Evolutionary conservation across 2,888 invertebrate species (phyloP).

Genomic region (Tenthredo livida): DNA sequence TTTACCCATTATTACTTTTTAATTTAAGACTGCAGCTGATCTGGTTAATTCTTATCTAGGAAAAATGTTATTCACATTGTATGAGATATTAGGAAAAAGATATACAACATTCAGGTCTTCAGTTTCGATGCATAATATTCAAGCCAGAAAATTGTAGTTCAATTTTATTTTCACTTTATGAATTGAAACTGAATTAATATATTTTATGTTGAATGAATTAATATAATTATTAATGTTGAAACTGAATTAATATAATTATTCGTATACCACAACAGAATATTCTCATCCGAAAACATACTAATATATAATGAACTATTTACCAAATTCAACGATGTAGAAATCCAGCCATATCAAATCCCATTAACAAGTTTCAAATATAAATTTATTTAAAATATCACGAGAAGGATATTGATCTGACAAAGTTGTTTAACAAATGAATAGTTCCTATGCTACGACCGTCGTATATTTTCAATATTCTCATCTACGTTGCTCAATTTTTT

Average conservation of each 20-base stretch:
- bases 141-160: not conserved
- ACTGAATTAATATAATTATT: not conserved
- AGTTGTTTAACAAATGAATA: slow-evolving; percentile 5
- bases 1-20: slow-evolving; percentile 61
- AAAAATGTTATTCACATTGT: not conserved
- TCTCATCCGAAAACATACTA: not conserved
- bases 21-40: not conserved
- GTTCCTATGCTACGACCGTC: slow-evolving; percentile 25
- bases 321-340: slow-evolving; percentile 5
- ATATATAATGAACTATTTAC: slow-evolving; percentile 1
- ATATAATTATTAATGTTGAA: too few relatives aligned
- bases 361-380: not conserved
- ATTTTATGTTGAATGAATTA: not conserved
- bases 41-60: not conserved
- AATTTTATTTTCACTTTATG: not conserved
- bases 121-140: not conserved
- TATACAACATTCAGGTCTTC: not conserved
- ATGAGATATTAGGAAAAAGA: not conserved
- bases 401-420: not conserved
- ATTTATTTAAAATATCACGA: not conserved
- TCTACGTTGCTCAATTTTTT: not conserved
- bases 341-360: slow-evolving; percentile 12
- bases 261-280: not conserved
- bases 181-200: not conserved
- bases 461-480: not conserved